Percentiles rank a stretch among this genome's conserved stretches.
Conservation (phyloP, 2,797 vertebrate species). For the Glyptemys insculpta region DNA sequence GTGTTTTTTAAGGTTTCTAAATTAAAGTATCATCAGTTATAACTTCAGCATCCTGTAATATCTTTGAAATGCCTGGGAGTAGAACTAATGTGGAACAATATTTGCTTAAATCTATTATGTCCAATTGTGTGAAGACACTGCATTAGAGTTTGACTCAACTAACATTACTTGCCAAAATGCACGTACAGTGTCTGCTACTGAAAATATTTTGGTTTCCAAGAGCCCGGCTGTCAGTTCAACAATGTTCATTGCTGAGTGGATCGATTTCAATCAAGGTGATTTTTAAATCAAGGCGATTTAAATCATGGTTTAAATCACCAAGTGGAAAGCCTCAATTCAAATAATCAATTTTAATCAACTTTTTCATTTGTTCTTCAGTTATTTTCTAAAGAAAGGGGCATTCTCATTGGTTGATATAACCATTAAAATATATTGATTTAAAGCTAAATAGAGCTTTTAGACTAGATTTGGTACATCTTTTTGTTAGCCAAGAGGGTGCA, state of each 20-base stretch:
- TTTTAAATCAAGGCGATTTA: too few relatives aligned
- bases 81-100: not conserved
- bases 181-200: not conserved
- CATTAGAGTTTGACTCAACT: fast-evolving
- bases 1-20: not conserved
- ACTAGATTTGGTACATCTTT: too few relatives aligned
- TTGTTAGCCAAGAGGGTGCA: too few relatives aligned
- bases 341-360: not conserved
- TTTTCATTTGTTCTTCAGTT: not conserved
- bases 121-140: fast-evolving
- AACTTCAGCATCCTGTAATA: not conserved
- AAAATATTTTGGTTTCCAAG: not conserved
- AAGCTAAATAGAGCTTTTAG: too few relatives aligned
- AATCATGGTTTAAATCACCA: too few relatives aligned
- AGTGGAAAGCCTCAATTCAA: not conserved
- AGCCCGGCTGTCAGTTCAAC: not conserved
- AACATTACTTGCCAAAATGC: fast-evolving
- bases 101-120: not conserved
- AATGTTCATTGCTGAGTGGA: fast-evolving
- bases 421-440: not conserved
- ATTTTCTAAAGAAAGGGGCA: not conserved
- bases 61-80: not conserved
- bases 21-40: not conserved
- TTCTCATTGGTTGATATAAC: not conserved
- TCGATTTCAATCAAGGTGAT: too few relatives aligned